phyloP scores from a whole-genome alignment of 2,888 invertebrate genomes.

The Parelbella ahira region DNA sequence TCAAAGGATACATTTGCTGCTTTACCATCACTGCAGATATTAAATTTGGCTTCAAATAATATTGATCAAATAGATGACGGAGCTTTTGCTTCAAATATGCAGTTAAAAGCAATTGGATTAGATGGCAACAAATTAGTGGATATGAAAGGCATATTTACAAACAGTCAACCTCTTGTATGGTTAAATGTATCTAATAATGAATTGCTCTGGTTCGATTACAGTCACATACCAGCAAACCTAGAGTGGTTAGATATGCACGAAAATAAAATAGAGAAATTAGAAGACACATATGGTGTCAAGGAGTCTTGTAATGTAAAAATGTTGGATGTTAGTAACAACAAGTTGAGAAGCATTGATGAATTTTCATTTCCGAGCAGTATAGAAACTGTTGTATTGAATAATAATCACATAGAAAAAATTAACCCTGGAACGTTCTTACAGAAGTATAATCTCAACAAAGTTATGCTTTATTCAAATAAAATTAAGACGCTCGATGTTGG shows the following conservation, averaged over 20 bases:
- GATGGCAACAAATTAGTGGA: slow-evolving; percentile 89
- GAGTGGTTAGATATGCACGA: slow-evolving; percentile 91
- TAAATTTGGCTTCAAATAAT: slow-evolving; percentile 90
- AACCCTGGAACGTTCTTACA: slow-evolving; percentile 85
- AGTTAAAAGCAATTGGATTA: slow-evolving; percentile 86
- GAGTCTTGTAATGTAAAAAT: slow-evolving; percentile 85
- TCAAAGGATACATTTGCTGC: slow-evolving; percentile 87
- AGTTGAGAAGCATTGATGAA: slow-evolving; percentile 84
- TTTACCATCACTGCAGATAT: slow-evolving; percentile 85
- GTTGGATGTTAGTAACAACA: slow-evolving; percentile 88
- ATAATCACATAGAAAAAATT: slow-evolving; percentile 86
- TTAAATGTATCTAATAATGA: slow-evolving; percentile 90
- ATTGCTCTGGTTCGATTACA: slow-evolving; percentile 89
- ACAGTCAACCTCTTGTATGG: slow-evolving; percentile 87
- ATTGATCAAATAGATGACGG: slow-evolving; percentile 88
- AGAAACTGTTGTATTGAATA: slow-evolving; percentile 85
- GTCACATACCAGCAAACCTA: slow-evolving; percentile 86
- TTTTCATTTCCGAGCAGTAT: slow-evolving; percentile 87
- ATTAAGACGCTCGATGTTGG: slow-evolving; percentile 86
- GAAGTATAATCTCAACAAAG: slow-evolving; percentile 86
- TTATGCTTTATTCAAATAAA: slow-evolving; percentile 87
- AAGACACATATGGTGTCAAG: slow-evolving; percentile 85
- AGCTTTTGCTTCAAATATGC: slow-evolving; percentile 87
- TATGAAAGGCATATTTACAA: slow-evolving; percentile 88
- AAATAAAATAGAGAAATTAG: slow-evolving; percentile 87